Conservation (phyloP, 2,113 vertebrate genomes). For the Noctilio leporinus region DNA sequence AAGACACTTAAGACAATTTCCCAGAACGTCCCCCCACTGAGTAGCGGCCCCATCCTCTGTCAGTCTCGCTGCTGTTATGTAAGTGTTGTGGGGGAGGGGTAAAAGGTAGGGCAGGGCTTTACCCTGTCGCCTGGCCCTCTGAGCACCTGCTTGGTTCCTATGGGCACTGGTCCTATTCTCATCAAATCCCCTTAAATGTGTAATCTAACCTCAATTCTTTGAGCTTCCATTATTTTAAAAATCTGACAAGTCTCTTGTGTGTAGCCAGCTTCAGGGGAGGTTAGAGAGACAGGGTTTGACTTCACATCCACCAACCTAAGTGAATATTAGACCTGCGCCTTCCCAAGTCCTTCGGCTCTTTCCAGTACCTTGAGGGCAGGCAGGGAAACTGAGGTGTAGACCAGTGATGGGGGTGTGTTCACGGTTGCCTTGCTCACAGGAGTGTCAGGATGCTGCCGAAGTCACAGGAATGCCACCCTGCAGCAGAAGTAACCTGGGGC, state of each 20-base stretch:
- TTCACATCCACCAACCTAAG: background rate
- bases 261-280: background rate
- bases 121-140: background rate
- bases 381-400: background rate
- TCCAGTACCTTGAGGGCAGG: background rate
- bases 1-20: background rate
- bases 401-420: accelerated
- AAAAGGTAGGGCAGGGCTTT: accelerated
- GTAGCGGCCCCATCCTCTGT: background rate
- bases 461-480: background rate
- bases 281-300: background rate
- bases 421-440: background rate
- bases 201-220: background rate
- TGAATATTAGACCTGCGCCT: background rate
- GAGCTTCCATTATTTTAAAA: background rate
- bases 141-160: background rate
- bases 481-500: background rate
- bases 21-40: background rate
- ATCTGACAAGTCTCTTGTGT: background rate
- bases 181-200: background rate
- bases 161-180: background rate
- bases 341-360: background rate
- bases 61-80: background rate
- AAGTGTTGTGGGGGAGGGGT: accelerated
- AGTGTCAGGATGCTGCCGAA: background rate